Percentiles rank a stretch among this genome's conserved stretches.
phyloP scores from a whole-genome alignment of 2,888 invertebrate species.

The Netelia fuscicornis region DNA sequence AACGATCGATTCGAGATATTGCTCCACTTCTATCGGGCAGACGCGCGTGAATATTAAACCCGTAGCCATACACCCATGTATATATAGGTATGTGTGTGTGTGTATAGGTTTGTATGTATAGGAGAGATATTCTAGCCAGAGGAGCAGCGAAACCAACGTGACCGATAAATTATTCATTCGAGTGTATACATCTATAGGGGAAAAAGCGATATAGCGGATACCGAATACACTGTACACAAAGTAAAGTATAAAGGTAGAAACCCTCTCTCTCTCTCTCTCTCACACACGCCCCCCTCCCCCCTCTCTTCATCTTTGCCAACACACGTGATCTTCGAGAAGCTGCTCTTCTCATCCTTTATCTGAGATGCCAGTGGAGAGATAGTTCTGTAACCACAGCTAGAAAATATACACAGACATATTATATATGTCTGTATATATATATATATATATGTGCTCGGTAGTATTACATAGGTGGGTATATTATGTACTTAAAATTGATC shows the following conservation, averaged over 20 bases:
- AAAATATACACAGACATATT: constrained; percentile 47
- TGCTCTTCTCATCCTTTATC: constrained; percentile 58
- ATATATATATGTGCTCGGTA: background rate
- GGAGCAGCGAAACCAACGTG: constrained; percentile 54
- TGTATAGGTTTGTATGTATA: background rate
- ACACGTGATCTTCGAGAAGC: constrained; percentile 57
- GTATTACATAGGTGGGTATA: constrained; percentile 9
- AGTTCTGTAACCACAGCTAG: constrained; percentile 46
- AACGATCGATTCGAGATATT: constrained; percentile 65
- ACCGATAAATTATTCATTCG: constrained; percentile 67
- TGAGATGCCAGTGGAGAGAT: constrained; percentile 61
- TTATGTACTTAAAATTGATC: constrained; percentile 32
- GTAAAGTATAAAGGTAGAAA: constrained; percentile 35
- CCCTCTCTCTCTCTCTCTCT: background rate
- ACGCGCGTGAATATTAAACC: constrained; percentile 18
- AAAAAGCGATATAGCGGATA: constrained; percentile 23
- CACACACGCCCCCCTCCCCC: constrained; percentile 2
- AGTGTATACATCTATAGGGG: constrained; percentile 39
- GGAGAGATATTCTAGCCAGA: constrained; percentile 37
- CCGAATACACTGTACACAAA: constrained; percentile 31
- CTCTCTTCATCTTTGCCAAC: background rate
- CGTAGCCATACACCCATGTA: background rate
- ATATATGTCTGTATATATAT: constrained; percentile 1
- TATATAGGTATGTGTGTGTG: background rate
- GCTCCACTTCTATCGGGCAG: constrained; percentile 59